Evolutionary conservation across 2,888 invertebrate species (phyloP).

Genomic region (Apodemia duryi): DNA sequence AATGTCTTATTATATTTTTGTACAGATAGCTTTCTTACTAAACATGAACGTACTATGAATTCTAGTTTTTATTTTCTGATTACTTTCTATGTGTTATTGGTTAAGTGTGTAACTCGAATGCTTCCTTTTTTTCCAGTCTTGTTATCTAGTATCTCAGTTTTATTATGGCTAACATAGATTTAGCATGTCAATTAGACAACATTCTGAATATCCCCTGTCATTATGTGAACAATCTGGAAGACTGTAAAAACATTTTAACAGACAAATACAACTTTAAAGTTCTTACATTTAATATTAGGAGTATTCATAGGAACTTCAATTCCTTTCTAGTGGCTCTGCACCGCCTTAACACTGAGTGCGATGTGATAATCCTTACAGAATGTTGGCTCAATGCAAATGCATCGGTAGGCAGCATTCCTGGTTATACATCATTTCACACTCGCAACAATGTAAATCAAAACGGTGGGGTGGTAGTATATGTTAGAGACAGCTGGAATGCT

Average conservation of each 20-base stretch:
- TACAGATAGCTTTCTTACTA: neutral
- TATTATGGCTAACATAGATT: neutral
- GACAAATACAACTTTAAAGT: neutral
- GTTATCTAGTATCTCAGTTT: neutral
- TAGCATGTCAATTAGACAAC: neutral
- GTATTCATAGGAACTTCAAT: slow-evolving; percentile 4
- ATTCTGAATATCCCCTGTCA: no score
- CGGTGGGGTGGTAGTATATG: no score
- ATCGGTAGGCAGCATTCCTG: slow-evolving; percentile 1
- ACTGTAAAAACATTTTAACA: neutral
- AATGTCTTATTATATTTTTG: neutral
- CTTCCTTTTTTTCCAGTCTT: neutral
- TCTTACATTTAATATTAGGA: neutral
- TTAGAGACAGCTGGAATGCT: no score
- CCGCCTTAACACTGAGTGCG: neutral
- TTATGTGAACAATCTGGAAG: neutral
- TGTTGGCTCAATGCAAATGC: slow-evolving; percentile 15
- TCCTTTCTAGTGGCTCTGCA: slow-evolving; percentile 14
- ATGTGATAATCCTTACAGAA: neutral
- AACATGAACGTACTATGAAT: neutral
- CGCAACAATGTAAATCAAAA: neutral
- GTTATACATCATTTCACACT: neutral
- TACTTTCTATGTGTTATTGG: neutral
- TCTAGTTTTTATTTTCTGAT: neutral
- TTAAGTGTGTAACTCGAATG: neutral